Percentiles rank a stretch among this genome's conserved stretches.
phyloP scores from a whole-genome alignment of 2,888 invertebrate genomes.

The Yponomeuta plumbellus region DNA sequence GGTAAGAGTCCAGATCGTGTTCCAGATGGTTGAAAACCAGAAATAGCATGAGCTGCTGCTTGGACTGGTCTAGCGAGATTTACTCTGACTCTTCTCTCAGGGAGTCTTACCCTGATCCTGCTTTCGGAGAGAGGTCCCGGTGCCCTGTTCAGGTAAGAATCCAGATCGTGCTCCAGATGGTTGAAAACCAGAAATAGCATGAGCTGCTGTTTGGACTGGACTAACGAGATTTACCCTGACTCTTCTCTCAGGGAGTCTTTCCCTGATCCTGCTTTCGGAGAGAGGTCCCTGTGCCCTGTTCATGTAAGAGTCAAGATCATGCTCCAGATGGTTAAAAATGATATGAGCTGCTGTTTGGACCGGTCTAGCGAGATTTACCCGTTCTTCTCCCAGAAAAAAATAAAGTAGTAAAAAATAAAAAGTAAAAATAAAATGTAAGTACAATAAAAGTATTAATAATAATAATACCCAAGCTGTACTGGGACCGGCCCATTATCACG shows the following conservation, averaged over 20 bases:
- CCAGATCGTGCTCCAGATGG: slow-evolving; percentile 93
- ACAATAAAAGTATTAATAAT: no score
- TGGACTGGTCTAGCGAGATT: no score
- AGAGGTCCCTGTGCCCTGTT: slow-evolving; percentile 82
- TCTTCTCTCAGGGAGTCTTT: no score
- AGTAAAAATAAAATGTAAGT: no score
- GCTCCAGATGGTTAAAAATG: slow-evolving; percentile 98
- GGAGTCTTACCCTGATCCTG: slow-evolving; percentile 61
- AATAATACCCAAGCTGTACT: no score
- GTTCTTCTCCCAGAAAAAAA: no score
- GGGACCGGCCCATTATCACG: no score
- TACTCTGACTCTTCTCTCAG: no score
- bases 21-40: slow-evolving; percentile 98
- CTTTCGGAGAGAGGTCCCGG: slow-evolving; percentile 79
- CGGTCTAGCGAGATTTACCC: no score
- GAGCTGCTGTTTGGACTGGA: slow-evolving; percentile 74
- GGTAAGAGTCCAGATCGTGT: slow-evolving; percentile 89
- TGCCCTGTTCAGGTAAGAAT: slow-evolving; percentile 86
- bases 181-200: slow-evolving; percentile 95
- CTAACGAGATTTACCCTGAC: no score
- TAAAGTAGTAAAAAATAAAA: no score
- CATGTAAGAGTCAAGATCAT: slow-evolving; percentile 90
- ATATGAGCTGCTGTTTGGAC: slow-evolving; percentile 79
- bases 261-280: slow-evolving; percentile 64
- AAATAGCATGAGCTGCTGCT: slow-evolving; percentile 86